Evolutionary conservation across 2,888 invertebrate species (phyloP).

Genomic region (Standfussiana lucernea): DNA sequence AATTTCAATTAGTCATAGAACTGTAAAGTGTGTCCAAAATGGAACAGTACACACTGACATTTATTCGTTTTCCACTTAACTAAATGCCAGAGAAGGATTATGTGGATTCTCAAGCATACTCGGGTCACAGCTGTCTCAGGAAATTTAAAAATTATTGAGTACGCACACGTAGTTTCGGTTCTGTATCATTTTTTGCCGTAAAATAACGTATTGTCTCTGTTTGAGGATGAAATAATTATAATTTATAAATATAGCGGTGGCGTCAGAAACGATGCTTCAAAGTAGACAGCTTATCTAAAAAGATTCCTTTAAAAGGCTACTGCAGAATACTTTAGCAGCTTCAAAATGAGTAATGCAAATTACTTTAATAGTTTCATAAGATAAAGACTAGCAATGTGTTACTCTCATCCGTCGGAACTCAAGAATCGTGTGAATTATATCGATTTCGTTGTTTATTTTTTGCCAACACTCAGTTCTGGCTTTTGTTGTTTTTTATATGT

Average conservation of each 20-base stretch:
- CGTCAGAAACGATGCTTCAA: constrained; percentile 53
- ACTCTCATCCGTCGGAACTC: constrained; percentile 62
- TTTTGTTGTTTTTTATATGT: constrained; percentile 58
- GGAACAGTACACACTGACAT: constrained; percentile 73
- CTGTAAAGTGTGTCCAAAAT: constrained; percentile 69
- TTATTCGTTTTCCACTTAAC: constrained; percentile 80
- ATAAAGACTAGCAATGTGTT: constrained; percentile 62
- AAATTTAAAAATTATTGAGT: constrained; percentile 60
- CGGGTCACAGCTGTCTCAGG: constrained; percentile 71
- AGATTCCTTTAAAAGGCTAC: constrained; percentile 54
- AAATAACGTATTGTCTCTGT: constrained; percentile 31
- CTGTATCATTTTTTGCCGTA: constrained; percentile 43
- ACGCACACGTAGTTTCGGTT: constrained; percentile 46
- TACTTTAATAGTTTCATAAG: constrained; percentile 65
- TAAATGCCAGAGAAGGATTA: constrained; percentile 86
- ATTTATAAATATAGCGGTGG: constrained; percentile 27
- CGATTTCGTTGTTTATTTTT: constrained; percentile 71
- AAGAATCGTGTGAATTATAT: constrained; percentile 77
- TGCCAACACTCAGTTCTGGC: constrained; percentile 50
- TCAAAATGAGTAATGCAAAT: constrained; percentile 67
- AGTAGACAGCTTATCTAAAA: constrained; percentile 54
- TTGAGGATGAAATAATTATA: constrained; percentile 15
- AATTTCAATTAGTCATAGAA: constrained; percentile 82
- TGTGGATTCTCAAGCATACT: constrained; percentile 71
- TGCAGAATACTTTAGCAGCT: constrained; percentile 46